These are phyloP conservation scores for Podocnemis expansa DNA, from an alignment of 2,113 vertebrate species.

Conservation along the genomic window DNA sequence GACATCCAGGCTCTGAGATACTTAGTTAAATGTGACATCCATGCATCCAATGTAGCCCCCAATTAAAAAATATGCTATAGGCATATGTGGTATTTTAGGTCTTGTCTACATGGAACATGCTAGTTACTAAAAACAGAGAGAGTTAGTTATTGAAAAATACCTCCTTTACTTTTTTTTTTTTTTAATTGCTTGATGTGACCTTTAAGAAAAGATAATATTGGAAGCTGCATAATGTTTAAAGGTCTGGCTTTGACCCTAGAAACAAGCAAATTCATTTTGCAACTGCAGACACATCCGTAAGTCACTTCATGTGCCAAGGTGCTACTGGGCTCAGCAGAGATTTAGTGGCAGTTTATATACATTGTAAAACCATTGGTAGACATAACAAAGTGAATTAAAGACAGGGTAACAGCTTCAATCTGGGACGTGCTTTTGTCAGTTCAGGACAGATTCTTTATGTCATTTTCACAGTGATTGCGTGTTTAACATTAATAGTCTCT, in stretches of 20 bases:
- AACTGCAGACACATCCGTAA: neutral
- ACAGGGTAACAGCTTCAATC: conserved; percentile 33
- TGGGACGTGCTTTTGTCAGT: conserved; percentile 52
- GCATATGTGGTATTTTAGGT: too few species aligned
- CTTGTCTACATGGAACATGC: too few species aligned
- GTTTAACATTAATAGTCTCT: conserved; percentile 51
- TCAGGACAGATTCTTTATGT: conserved; percentile 38
- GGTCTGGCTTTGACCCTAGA: neutral
- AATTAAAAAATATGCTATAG: too few species aligned
- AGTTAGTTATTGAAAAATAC: too few species aligned
- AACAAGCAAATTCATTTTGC: neutral
- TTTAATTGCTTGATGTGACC: neutral
- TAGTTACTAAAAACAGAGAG: too few species aligned
- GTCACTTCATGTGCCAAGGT: conserved; percentile 4
- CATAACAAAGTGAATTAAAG: conserved; percentile 40
- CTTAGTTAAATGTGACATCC: too few species aligned
- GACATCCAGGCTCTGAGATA: neutral
- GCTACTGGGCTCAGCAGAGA: neutral
- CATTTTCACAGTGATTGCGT: conserved; percentile 21
- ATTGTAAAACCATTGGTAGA: neutral
- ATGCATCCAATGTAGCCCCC: too few species aligned
- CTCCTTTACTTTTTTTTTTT: too few species aligned
- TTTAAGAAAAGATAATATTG: conserved; percentile 35
- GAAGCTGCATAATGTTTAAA: neutral
- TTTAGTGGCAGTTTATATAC: conserved; percentile 8